Evolutionary conservation across 2,113 vertebrate species (phyloP), one percentile per base, ranked within the genome.

Genomic region (Pimephales promelas): DNA sequence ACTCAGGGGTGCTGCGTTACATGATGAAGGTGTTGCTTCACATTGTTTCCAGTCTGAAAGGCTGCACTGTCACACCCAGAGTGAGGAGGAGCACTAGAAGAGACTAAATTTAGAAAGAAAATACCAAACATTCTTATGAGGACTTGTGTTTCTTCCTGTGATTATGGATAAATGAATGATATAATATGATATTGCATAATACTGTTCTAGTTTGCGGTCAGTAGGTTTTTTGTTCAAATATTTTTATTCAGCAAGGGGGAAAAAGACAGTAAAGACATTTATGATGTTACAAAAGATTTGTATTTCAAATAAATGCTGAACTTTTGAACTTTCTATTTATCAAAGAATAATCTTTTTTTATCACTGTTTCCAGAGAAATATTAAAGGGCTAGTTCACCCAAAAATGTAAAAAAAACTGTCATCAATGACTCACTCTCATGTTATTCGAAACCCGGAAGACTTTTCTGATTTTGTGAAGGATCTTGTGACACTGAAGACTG

Each of bases 31-130:
- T 75, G 80, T 74, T 85, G 81, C 76, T 85, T 59, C 54, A 91
- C 90, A 95, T 94, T 94, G 93, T 95, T 94, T 92, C 71, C 86
- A 92, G 88, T 88, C 88, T 94, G 89, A 91, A 90, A 92, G 89
- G 90, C 91, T 90, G 87, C 91, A 91, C 90, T 90, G 87, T 87
- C 79, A 81, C 79, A 81, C 88, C 89, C 92, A 88, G 90, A 87
- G 87, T 83, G 87, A 88, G 84, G 90, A 91, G 90, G 36, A 90
- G 89, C 90, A 92, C 91, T 92, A 92, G 86, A 88, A 24, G 86
- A 85, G 59, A 88, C 90, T 94, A 94, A 92, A 92, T 92, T 92
- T 94, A 94, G 92, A 91, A 88, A 89, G 90, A 79, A 92, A 92
- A n/a, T 93, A 91, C 88, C 90, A 93, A 93, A 92, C 91, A 92